phyloP scores from a whole-genome alignment of 1,140 invertebrate species.

The Anastrepha ludens region DNA sequence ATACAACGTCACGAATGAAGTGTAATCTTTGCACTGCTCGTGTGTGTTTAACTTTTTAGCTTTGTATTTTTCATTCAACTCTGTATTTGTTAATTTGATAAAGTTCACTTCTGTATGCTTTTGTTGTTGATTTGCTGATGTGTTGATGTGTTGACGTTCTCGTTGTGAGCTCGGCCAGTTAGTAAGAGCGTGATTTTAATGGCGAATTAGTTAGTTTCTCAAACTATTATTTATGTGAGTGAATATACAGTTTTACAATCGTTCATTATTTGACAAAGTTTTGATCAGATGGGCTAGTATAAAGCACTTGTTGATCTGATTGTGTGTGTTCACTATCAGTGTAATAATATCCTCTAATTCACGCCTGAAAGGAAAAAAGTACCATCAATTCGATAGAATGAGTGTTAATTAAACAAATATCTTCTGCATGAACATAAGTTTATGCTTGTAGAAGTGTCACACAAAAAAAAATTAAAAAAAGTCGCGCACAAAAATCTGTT shows the following conservation, averaged over 20 bases:
- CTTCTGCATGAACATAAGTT: background rate
- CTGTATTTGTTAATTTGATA: conserved; percentile 48
- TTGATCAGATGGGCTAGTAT: background rate
- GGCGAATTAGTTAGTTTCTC: conserved; percentile 26
- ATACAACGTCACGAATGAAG: background rate
- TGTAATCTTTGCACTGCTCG: conserved; percentile 23
- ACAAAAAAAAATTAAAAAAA: background rate
- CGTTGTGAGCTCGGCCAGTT: conserved; percentile 3
- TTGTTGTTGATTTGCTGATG: conserved; percentile 7
- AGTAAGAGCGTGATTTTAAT: conserved; percentile 34
- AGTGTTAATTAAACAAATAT: background rate
- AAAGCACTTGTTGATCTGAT: background rate
- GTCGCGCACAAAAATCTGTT: too few relatives aligned
- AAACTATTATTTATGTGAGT: background rate
- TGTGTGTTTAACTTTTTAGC: conserved; percentile 40
- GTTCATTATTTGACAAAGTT: background rate
- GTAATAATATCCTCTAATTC: background rate
- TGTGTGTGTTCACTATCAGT: too few relatives aligned
- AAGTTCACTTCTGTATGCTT: conserved; percentile 10
- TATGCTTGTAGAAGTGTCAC: background rate
- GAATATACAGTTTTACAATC: background rate
- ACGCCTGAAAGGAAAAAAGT: conserved; percentile 23
- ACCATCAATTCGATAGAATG: background rate
- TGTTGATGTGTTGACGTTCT: conserved; percentile 28
- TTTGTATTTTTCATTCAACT: conserved; percentile 20